Conservation (phyloP, 2,797 vertebrate species). For the Clarias fuscus region DNA sequence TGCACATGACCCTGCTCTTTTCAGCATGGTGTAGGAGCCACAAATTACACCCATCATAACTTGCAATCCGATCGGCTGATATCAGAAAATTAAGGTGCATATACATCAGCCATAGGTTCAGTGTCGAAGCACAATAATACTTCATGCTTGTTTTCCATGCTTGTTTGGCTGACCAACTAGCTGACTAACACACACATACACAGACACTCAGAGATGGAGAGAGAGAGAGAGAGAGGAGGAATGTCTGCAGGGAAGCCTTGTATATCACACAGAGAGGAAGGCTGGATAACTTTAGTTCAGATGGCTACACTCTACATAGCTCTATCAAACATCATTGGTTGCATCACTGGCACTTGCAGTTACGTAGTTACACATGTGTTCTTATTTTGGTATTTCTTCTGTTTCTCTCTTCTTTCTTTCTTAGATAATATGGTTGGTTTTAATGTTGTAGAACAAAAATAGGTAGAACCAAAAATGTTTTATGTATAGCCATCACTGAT, state of each 20-base stretch:
- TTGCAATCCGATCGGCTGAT: slow-evolving; percentile 74
- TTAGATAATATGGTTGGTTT: background rate
- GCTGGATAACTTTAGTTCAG: slow-evolving; percentile 74
- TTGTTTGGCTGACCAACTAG: slow-evolving; percentile 71
- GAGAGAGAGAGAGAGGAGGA: slow-evolving; percentile 9
- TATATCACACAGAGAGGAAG: slow-evolving; percentile 70
- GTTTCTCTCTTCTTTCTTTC: no score
- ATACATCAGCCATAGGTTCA: slow-evolving; percentile 76
- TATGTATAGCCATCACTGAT: slow-evolving; percentile 26
- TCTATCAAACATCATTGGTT: slow-evolving; percentile 70
- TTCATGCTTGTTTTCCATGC: slow-evolving; percentile 70
- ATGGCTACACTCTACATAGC: slow-evolving; percentile 65
- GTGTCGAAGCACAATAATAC: slow-evolving; percentile 84
- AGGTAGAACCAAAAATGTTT: slow-evolving; percentile 31
- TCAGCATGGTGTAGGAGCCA: slow-evolving; percentile 71
- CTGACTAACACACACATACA: slow-evolving; percentile 43
- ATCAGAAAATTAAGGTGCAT: slow-evolving; percentile 83
- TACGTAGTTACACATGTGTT: slow-evolving; percentile 52
- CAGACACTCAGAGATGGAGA: background rate
- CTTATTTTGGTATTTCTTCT: slow-evolving; percentile 58
- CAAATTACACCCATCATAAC: slow-evolving; percentile 83
- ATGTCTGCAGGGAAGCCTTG: slow-evolving; percentile 72
- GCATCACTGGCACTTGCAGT: slow-evolving; percentile 48
- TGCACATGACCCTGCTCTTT: slow-evolving; percentile 76
- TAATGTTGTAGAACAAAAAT: slow-evolving; percentile 5